These are phyloP conservation scores for Pogonus chalceus DNA, from an alignment of 1,140 invertebrate genomes.

Conservation along the genomic window DNA sequence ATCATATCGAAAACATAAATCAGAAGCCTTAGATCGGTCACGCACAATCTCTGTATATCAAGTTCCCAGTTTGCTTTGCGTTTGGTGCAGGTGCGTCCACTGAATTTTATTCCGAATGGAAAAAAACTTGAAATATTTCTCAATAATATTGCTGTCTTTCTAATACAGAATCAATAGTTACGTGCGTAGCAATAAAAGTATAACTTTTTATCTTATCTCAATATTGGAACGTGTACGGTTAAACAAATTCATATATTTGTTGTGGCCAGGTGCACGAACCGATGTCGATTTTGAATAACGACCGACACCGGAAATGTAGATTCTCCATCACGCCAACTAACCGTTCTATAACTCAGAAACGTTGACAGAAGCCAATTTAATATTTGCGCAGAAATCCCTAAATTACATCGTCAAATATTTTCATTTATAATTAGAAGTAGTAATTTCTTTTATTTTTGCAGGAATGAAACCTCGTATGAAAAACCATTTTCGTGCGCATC, in stretches of 20 bases:
- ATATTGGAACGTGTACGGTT: not conserved
- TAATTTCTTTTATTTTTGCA: slow-evolving; percentile 38
- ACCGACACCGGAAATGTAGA: not conserved
- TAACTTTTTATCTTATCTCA: not conserved
- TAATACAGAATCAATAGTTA: not conserved
- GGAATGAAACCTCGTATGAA: slow-evolving; percentile 83
- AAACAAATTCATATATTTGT: not conserved
- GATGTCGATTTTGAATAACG: not conserved
- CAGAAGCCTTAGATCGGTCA: slow-evolving; percentile 12
- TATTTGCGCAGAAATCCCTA: not conserved
- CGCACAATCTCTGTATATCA: slow-evolving; percentile 18
- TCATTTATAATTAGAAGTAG: not conserved
- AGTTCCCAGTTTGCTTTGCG: slow-evolving; percentile 2
- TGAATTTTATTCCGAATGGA: not conserved
- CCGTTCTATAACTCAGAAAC: slow-evolving; percentile 1
- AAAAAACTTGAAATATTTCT: not conserved
- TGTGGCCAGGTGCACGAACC: not conserved
- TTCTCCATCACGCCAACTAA: not conserved
- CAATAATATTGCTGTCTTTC: not conserved
- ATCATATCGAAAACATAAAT: not conserved
- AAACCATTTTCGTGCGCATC: slow-evolving; percentile 88
- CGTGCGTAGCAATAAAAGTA: not conserved
- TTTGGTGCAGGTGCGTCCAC: not conserved
- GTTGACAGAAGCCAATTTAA: slow-evolving; percentile 5
- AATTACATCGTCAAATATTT: not conserved